Evolutionary conservation across 2,888 invertebrate species (phyloP).

Genomic region (Cephus runcator): DNA sequence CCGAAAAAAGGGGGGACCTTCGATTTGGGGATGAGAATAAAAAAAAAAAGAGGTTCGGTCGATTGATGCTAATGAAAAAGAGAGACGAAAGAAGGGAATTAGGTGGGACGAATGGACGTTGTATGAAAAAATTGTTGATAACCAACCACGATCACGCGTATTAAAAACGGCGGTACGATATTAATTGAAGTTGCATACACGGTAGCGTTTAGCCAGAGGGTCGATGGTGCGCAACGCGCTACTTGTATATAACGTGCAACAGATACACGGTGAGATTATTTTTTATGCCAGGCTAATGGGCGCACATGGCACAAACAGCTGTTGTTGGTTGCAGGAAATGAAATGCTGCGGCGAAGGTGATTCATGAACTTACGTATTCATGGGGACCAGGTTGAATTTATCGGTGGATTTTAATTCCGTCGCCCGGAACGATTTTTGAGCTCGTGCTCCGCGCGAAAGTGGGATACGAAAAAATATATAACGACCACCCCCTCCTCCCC

Average conservation of each 20-base stretch:
- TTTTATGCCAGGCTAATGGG: constrained; percentile 34
- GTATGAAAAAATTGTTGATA: not conserved
- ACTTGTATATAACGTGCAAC: constrained; percentile 41
- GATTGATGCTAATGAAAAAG: not conserved
- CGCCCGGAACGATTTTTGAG: not conserved
- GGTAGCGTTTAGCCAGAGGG: not conserved
- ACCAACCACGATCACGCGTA: not conserved
- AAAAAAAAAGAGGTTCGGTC: not conserved
- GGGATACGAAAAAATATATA: not conserved
- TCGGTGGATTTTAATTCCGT: constrained; percentile 4
- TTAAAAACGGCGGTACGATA: not conserved
- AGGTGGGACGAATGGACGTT: not conserved
- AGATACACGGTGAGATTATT: constrained; percentile 34
- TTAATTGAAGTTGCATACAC: not conserved
- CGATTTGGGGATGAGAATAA: not conserved
- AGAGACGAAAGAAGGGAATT: not conserved
- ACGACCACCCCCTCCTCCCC: not conserved
- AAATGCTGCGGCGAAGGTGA: constrained; percentile 41
- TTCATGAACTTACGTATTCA: constrained; percentile 37
- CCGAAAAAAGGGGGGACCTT: not conserved
- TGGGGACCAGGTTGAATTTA: constrained; percentile 12
- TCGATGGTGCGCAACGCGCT: not conserved
- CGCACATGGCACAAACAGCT: constrained; percentile 55
- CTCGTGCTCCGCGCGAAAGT: not conserved
- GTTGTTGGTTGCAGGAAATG: constrained; percentile 56